Conservation (phyloP, 2,797 vertebrate species). For the Ispidina picta region DNA sequence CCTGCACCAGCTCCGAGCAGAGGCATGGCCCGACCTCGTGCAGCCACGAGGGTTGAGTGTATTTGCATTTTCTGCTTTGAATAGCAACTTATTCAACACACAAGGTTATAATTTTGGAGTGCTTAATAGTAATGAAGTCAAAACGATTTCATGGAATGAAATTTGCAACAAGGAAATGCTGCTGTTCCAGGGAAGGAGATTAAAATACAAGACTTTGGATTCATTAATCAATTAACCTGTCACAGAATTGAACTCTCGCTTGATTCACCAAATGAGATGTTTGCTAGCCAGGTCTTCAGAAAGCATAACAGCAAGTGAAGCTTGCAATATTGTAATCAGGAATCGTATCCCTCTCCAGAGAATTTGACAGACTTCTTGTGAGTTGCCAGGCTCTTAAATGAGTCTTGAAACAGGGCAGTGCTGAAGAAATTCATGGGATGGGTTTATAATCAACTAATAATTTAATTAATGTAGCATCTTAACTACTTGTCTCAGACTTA, state of each 20-base stretch:
- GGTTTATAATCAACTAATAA: slow-evolving; percentile 23
- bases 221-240: not conserved
- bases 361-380: not conserved
- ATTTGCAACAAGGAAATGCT: not conserved
- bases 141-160: not conserved
- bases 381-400: not conserved
- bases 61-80: not conserved
- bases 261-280: not conserved
- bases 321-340: not conserved
- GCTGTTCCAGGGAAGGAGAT: not conserved
- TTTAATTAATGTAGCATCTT: slow-evolving; percentile 44
- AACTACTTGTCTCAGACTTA: not conserved
- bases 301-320: not conserved
- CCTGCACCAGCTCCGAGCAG: not conserved
- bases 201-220: not conserved
- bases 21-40: not conserved
- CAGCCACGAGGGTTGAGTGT: not conserved
- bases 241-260: not conserved
- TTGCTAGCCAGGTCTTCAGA: not conserved
- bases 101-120: not conserved
- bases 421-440: not conserved
- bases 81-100: not conserved
- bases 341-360: not conserved
- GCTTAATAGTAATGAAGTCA: not conserved
- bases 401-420: not conserved